phyloP scores from a whole-genome alignment of 2,797 vertebrate genomes.

The Chelon labrosus region DNA sequence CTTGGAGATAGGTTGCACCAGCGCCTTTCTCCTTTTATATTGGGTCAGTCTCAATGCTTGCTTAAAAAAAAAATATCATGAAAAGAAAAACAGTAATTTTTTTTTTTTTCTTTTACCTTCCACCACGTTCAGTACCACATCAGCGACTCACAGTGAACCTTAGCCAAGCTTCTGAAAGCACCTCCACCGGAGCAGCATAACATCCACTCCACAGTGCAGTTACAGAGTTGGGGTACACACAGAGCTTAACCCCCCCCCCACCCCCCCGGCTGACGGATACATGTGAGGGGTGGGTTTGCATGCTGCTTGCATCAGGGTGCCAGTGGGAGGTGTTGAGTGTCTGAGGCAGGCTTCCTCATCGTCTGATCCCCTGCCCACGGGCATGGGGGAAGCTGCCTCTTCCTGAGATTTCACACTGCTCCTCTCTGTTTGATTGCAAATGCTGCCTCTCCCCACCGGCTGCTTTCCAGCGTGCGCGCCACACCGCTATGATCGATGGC shows the following conservation, averaged over 20 bases:
- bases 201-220: constrained; percentile 68
- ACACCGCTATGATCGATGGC: constrained; percentile 80
- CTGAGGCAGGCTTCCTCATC: constrained; percentile 86
- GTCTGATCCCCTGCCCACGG: constrained; percentile 87
- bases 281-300: constrained; percentile 85
- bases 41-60: constrained; percentile 53
- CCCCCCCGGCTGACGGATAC: constrained; percentile 76
- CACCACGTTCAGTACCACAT: constrained; percentile 46
- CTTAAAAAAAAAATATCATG: constrained; percentile 55
- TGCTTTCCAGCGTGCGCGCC: constrained; percentile 69
- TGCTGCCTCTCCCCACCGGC: constrained; percentile 81
- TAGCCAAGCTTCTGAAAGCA: constrained; percentile 53
- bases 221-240: constrained; percentile 68
- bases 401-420: constrained; percentile 87
- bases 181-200: constrained; percentile 61
- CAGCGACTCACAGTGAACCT: constrained; percentile 51
- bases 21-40: constrained; percentile 48
- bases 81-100: constrained; percentile 50
- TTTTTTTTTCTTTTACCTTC: constrained; percentile 24
- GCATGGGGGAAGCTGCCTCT: constrained; percentile 84
- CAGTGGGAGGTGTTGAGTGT: constrained; percentile 85
- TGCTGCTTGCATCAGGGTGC: constrained; percentile 87
- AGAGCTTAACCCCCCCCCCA: constrained; percentile 69
- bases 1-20: constrained; percentile 66
- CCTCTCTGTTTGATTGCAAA: constrained; percentile 86